A percentile compares a stretch with the other conserved stretches of the same genome.
Conservation (phyloP, 2,113 vertebrate species). For the Apteryx mantelli region DNA sequence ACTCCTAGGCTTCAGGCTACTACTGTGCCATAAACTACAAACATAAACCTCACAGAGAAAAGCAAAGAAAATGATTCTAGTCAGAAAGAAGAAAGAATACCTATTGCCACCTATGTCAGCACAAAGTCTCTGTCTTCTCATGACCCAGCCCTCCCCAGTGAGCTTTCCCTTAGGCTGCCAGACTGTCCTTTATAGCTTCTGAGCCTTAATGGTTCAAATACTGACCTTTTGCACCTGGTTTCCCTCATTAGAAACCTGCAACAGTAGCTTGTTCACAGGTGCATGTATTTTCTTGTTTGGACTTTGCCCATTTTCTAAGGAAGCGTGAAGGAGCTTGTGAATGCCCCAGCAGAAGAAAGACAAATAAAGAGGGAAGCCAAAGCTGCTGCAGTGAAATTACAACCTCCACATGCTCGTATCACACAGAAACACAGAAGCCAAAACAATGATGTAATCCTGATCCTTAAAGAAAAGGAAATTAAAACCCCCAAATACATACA, state of each 20-base stretch:
- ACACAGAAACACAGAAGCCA: background rate
- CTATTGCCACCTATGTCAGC: background rate
- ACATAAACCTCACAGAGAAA: background rate
- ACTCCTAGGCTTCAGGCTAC: background rate
- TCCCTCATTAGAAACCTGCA: background rate
- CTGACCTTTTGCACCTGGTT: background rate
- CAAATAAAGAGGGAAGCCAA: background rate
- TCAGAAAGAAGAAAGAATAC: background rate
- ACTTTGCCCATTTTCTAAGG: background rate
- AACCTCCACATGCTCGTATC: background rate
- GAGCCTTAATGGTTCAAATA: accelerated
- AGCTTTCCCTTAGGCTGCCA: accelerated
- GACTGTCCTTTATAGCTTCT: background rate
- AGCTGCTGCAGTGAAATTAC: background rate
- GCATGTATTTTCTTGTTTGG: background rate
- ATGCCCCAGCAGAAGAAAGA: background rate
- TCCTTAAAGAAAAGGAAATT: background rate
- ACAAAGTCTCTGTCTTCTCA: background rate
- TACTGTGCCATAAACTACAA: background rate
- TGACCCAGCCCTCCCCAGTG: accelerated
- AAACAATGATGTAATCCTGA: background rate
- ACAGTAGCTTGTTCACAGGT: background rate
- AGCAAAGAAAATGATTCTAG: background rate
- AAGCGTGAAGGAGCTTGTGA: background rate
- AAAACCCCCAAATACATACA: background rate